Evolutionary conservation across 2,113 vertebrate species (phyloP).

Genomic region (Aythya baeri): DNA sequence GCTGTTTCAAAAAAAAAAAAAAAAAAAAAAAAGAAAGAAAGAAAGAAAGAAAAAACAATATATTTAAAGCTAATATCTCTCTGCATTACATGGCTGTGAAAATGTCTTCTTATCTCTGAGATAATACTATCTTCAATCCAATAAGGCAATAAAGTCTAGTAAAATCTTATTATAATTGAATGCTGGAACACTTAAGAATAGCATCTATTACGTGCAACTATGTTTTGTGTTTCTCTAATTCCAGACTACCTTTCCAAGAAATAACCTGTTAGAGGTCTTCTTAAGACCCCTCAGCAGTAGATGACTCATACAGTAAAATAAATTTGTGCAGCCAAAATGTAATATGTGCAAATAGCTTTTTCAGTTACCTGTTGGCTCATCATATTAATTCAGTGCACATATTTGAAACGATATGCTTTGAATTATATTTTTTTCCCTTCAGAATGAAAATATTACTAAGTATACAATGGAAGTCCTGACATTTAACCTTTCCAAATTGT

Average conservation of each 20-base stretch:
- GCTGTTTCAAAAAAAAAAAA: background rate
- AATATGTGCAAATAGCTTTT: slow-evolving; percentile 33
- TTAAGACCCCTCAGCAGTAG: background rate
- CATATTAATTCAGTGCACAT: background rate
- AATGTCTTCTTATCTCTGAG: background rate
- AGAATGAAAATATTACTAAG: slow-evolving; percentile 17
- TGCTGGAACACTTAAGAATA: background rate
- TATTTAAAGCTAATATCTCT: background rate
- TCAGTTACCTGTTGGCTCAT: background rate
- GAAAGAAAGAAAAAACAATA: background rate
- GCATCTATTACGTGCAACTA: slow-evolving; percentile 30
- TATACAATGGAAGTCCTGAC: background rate
- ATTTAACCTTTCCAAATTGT: background rate
- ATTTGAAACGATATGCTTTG: background rate
- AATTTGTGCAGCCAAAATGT: slow-evolving; percentile 2
- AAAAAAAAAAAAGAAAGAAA: background rate
- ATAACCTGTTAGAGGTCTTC: background rate
- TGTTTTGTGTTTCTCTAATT: slow-evolving; percentile 34
- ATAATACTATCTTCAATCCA: background rate
- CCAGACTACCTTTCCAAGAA: background rate
- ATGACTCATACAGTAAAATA: slow-evolving; percentile 31
- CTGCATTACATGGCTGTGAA: background rate
- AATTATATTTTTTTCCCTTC: background rate
- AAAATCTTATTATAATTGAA: background rate
- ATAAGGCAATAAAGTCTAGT: background rate